Evolutionary conservation across 1,140 invertebrate genomes (phyloP).

Genomic region (Bombus confusus): DNA sequence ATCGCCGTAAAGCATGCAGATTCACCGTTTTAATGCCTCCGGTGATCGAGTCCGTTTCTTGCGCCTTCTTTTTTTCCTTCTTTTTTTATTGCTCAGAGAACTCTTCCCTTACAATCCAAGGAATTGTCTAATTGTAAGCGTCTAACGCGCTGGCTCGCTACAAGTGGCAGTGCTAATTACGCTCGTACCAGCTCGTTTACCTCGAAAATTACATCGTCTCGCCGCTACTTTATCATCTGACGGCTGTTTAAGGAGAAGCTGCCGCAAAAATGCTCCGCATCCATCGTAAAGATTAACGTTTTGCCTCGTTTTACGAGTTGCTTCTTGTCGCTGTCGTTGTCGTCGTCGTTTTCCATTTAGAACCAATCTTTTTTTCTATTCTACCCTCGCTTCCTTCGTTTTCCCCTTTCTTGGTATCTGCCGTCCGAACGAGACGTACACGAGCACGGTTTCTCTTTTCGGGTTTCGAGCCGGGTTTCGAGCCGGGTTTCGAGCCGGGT

Average conservation of each 20-base stretch:
- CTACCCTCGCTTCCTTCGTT: too few species aligned
- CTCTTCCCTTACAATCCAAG: neutral
- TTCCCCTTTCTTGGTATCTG: neutral
- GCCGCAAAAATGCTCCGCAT: conserved; percentile 13
- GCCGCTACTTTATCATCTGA: conserved; percentile 21
- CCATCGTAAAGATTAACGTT: conserved; percentile 10
- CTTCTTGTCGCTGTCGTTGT: neutral
- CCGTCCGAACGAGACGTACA: neutral
- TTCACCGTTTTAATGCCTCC: conserved; percentile 15
- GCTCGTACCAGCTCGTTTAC: conserved; percentile 33
- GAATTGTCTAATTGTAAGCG: conserved; percentile 22
- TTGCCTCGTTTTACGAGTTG: conserved; percentile 10
- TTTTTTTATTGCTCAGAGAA: neutral
- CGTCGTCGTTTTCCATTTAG: neutral
- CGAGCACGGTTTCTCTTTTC: neutral
- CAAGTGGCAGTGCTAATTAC: conserved; percentile 25
- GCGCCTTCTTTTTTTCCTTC: neutral
- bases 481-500: too few species aligned
- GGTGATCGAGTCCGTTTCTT: neutral
- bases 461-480: too few species aligned
- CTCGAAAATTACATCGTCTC: conserved; percentile 23
- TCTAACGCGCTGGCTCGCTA: neutral
- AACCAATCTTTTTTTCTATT: neutral
- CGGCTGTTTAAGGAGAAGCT: conserved; percentile 15
- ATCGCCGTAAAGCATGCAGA: conserved; percentile 17